Evolutionary conservation across 1,140 invertebrate genomes (phyloP).

Genomic region (Pentalonia nigronervosa): DNA sequence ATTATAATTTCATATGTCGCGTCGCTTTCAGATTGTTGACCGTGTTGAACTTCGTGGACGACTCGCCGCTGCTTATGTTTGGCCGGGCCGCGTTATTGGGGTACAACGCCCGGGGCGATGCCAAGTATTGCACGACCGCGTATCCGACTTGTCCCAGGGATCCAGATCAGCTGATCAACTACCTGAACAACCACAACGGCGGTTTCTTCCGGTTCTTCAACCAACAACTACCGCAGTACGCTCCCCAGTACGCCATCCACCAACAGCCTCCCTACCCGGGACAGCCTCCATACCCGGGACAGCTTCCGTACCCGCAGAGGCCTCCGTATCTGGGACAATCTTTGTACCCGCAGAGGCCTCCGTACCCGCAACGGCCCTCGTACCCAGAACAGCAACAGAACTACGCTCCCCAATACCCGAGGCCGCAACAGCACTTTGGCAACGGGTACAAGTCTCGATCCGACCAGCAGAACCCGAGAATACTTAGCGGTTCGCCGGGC

Average conservation of each 20-base stretch:
- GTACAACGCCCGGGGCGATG: conserved; percentile 71
- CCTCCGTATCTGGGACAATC: background rate
- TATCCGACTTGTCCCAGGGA: conserved; percentile 79
- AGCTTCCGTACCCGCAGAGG: background rate
- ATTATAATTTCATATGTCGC: background rate
- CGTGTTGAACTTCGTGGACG: conserved; percentile 64
- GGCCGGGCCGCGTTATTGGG: conserved; percentile 77
- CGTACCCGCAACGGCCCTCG: background rate
- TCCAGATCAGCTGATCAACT: conserved; percentile 74
- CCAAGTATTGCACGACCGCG: conserved; percentile 70
- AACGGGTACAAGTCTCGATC: background rate
- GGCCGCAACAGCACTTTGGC: background rate
- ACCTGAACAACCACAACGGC: conserved; percentile 85
- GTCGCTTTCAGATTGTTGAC: conserved; percentile 66
- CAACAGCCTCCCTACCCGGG: background rate
- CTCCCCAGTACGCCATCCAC: conserved; percentile 59
- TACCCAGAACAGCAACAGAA: background rate
- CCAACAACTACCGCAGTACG: conserved; percentile 60
- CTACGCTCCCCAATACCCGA: background rate
- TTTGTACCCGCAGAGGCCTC: background rate
- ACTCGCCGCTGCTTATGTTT: conserved; percentile 74
- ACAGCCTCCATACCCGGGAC: background rate
- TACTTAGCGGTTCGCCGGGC: background rate
- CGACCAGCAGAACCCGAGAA: background rate
- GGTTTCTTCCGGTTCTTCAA: conserved; percentile 83